phyloP scores from a whole-genome alignment of 2,113 vertebrate genomes.

The Xiphias gladius region DNA sequence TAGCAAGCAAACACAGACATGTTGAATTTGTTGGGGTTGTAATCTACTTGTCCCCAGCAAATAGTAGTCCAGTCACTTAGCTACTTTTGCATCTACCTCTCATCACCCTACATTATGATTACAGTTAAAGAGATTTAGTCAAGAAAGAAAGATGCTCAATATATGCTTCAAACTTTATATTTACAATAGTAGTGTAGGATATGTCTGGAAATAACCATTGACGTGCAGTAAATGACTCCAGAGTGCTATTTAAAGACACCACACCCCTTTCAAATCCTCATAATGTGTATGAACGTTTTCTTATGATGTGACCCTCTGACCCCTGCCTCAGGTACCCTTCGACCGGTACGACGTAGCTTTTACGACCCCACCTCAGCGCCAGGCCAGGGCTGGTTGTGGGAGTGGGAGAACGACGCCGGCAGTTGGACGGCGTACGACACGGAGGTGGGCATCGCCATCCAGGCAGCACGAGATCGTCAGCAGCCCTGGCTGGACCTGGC shows the following conservation, averaged over 20 bases:
- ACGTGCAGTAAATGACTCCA: neutral
- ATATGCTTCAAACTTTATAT: neutral
- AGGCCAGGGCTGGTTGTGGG: conserved; percentile 97
- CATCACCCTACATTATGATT: neutral
- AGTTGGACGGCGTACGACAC: conserved; percentile 98
- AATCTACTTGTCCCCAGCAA: conserved; percentile 51
- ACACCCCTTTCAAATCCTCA: neutral
- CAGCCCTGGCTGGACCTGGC: conserved; percentile 98
- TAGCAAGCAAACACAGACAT: conserved; percentile 68
- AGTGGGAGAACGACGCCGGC: conserved; percentile 96
- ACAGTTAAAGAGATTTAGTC: neutral
- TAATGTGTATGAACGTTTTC: neutral
- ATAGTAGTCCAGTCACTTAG: conserved; percentile 20
- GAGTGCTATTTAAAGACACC: neutral
- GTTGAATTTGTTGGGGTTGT: conserved; percentile 67
- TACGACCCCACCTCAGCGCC: conserved; percentile 96
- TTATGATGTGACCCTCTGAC: conserved; percentile 2
- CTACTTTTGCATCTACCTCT: neutral
- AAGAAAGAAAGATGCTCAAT: neutral
- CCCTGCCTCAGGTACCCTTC: conserved; percentile 89
- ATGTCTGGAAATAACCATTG: neutral
- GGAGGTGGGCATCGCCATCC: conserved; percentile 97
- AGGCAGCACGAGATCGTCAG: conserved; percentile 96
- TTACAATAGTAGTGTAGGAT: neutral
- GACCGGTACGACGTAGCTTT: conserved; percentile 94